Base-by-base conservation (phyloP, 2,113 vertebrate species). In the Acrocephalus arundinaceus region DNA sequence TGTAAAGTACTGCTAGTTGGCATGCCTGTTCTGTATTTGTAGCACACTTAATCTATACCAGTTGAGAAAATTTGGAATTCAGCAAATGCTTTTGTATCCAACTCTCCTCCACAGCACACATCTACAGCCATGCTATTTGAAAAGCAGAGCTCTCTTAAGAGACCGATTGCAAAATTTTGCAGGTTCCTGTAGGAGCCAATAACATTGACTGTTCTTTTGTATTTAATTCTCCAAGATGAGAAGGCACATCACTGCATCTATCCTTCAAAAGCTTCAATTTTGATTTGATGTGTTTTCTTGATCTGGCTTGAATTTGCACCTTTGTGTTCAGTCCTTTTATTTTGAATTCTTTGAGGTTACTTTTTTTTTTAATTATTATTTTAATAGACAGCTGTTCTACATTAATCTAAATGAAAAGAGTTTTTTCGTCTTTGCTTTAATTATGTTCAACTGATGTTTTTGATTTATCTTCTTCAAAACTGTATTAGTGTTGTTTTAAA, bases 31-130 rank as follows among this genome's bases (percentile, higher is more conserved):
- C 43, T 75, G 52, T 57, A 73, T 93, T 70, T 89, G 57, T 37
- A 94, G 70, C 75, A 88, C 86, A 80, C 51, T 90, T 92, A 87
- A 91, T 96, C 83, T 96, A 41, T 82, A 94, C 66, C 63, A 93
- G 91, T 31, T 84, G 65, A 91, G 70, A 91, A 85, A 92, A 76
- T 37, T 5, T 90, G 79, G 23, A 93, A n/a, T 73, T 43, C 59
- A 41, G 48, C 33, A 55, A 67, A 74, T 48, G 72, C 9, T 94
- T 62, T 61, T 55, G 28, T 71, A 54, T 90, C 83, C 90, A 94
- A 79, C 84, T 78, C 37, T 78, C 57, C 92, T 90, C 79, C 76
- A 68, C 65, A 85, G 81, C 33, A 71, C n/a, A 71, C 31, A 84
- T 52, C 62, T 79, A 45, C 21, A 80, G 54, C 18, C 52, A 30